These are phyloP conservation scores for Ctena decussata DNA, from an alignment of 2,888 invertebrate species.

Conservation along the genomic window DNA sequence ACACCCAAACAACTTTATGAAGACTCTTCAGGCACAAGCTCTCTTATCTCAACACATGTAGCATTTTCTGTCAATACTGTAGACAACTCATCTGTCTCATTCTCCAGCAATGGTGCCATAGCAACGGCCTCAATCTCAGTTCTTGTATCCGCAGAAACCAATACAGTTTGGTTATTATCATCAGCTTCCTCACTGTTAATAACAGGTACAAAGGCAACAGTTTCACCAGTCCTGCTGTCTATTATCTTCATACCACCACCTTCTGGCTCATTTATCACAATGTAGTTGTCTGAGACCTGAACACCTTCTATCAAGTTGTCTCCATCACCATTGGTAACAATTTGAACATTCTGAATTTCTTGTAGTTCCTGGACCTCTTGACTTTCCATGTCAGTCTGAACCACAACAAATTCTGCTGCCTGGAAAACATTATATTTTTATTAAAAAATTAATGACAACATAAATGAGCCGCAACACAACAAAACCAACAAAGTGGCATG, in stretches of 20 bases:
- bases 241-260: conserved; percentile 70
- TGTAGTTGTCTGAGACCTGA: conserved; percentile 70
- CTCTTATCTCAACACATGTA: not conserved
- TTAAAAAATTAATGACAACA: too few relatives aligned
- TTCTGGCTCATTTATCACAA: conserved; percentile 67
- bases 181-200: conserved; percentile 27
- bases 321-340: conserved; percentile 67
- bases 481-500: too few relatives aligned
- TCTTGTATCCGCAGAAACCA: conserved; percentile 40
- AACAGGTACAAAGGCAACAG: conserved; percentile 66
- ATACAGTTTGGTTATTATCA: conserved; percentile 49
- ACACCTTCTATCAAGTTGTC: conserved; percentile 65
- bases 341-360: conserved; percentile 69
- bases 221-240: conserved; percentile 73
- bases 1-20: too few relatives aligned
- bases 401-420: conserved; percentile 97
- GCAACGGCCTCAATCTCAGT: conserved; percentile 34
- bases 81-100: not conserved
- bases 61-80: not conserved
- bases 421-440: too few relatives aligned
- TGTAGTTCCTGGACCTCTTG: conserved; percentile 67
- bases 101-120: conserved; percentile 1
- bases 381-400: conserved; percentile 63
- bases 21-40: not conserved
- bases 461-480: too few relatives aligned